A percentile compares a stretch with the other conserved stretches of the same genome.
Conservation (phyloP, 2,113 vertebrate genomes). For the Hypanus sabinus region DNA sequence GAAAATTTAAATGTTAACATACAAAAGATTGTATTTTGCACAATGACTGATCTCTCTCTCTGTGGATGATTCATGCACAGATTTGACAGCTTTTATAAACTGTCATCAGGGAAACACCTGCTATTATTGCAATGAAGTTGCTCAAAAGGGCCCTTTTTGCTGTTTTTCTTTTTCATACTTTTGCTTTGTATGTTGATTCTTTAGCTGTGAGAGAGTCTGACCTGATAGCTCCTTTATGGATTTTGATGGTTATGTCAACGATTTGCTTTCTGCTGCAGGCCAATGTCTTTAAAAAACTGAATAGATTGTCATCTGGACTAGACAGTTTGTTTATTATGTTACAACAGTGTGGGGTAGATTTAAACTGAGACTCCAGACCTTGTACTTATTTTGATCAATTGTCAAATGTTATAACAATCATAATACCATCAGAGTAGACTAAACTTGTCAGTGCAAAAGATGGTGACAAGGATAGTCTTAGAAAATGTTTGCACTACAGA, state of each 20-base stretch:
- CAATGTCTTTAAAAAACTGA: not conserved
- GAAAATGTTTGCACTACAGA: no score
- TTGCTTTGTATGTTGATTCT: not conserved
- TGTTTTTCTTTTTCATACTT: not conserved
- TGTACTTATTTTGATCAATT: no score
- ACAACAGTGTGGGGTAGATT: not conserved
- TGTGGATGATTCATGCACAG: not conserved
- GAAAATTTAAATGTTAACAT: not conserved
- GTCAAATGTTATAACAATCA: no score
- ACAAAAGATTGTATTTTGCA: not conserved
- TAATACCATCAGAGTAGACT: no score
- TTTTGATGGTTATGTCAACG: not conserved
- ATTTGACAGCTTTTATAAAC: not conserved
- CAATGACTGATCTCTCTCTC: not conserved
- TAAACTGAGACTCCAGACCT: not conserved
- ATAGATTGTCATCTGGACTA: not conserved
- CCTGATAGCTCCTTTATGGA: not conserved
- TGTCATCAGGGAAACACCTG: not conserved
- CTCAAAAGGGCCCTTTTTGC: not conserved
- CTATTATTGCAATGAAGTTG: not conserved
- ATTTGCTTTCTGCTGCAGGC: not conserved
- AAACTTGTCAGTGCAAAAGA: no score
- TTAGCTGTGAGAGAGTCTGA: not conserved
- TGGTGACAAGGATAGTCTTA: no score
- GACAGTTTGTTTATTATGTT: not conserved